Evolutionary conservation across 2,113 vertebrate species (phyloP), one percentile per base, ranked within the genome.

Genomic region (Neogale vison): DNA sequence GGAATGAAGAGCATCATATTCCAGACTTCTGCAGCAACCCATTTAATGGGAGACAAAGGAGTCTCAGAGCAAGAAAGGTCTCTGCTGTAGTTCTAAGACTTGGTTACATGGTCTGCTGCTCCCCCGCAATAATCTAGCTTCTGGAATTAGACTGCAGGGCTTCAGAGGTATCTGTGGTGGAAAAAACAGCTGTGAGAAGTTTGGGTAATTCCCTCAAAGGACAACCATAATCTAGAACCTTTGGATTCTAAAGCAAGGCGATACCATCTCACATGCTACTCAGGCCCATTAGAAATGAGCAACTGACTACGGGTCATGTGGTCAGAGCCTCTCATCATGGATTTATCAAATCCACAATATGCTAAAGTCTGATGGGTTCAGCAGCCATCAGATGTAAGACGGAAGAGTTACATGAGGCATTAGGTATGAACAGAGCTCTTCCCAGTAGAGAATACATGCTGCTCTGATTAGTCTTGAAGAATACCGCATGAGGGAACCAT

Each of bases 81-180:
- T 67, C 26, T 76, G 34, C 57, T 63, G 11, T 63, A 13, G 4
- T n/a, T 85, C 69, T 42, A 50, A 23, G 57, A 93, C 29, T 6
- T 23, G 39, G 39, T 47, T 9, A n/a, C 31, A n/a, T 26, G 45
- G 29, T 34, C 52, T 61, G 24, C 39, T 61, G 39, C 59, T 52
- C 8, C 1, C 29, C 13, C 26, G 5, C 31, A 17, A 17, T 18
- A 55, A 29, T 10, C 36, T 72, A 45, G n/a, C 29, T 59, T 34
- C 24, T 12, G 20, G 3, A 0, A 3, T 39, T 61, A 18, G 2
- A 12, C 8, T 14, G 6, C 17, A 6, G 17, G 52, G 76, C 34
- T 50, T n/a, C 50, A 50, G 20, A 45, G 23, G 18, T 61, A 61
- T 26, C 3, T 36, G 26, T 47, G 39, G 14, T 61, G 1, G 39